These are phyloP conservation scores for Heliconius ismenius DNA, from an alignment of 2,888 invertebrate species.

Conservation along the genomic window DNA sequence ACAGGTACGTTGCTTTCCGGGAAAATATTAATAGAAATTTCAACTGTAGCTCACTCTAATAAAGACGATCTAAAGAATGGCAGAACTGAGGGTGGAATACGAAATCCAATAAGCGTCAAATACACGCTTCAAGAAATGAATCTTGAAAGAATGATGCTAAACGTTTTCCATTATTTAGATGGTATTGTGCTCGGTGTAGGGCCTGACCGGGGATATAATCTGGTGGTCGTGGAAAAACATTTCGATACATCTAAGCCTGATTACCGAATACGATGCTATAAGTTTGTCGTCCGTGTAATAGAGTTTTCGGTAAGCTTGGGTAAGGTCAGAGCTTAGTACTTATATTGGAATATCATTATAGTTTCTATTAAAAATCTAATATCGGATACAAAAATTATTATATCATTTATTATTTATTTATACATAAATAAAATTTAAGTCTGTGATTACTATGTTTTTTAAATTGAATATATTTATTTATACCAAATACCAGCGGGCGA, in stretches of 20 bases:
- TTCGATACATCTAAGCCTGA: conserved; percentile 61
- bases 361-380: neutral
- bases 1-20: conserved; percentile 20
- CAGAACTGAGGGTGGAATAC: conserved; percentile 54
- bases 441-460: too few relatives aligned
- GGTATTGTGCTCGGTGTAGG: conserved; percentile 47
- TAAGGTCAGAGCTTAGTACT: neutral
- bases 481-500: neutral
- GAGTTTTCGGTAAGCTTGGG: conserved; percentile 12
- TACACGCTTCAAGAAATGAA: conserved; percentile 70
- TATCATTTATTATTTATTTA: neutral
- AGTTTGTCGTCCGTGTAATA: conserved; percentile 27
- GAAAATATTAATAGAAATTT: conserved; percentile 41
- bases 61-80: conserved; percentile 46
- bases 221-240: conserved; percentile 66
- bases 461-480: neutral
- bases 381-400: neutral
- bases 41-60: conserved; percentile 40
- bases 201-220: conserved; percentile 34
- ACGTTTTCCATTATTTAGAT: conserved; percentile 73
- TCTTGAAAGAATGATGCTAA: conserved; percentile 65
- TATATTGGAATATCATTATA: conserved; percentile 9
- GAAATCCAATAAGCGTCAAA: conserved; percentile 66
- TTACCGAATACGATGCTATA: conserved; percentile 52
- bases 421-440: too few relatives aligned